Percentiles rank a stretch among this genome's conserved stretches.
Evolutionary conservation across 1,140 invertebrate species (phyloP).

Genomic region (Procambarus virginalis): DNA sequence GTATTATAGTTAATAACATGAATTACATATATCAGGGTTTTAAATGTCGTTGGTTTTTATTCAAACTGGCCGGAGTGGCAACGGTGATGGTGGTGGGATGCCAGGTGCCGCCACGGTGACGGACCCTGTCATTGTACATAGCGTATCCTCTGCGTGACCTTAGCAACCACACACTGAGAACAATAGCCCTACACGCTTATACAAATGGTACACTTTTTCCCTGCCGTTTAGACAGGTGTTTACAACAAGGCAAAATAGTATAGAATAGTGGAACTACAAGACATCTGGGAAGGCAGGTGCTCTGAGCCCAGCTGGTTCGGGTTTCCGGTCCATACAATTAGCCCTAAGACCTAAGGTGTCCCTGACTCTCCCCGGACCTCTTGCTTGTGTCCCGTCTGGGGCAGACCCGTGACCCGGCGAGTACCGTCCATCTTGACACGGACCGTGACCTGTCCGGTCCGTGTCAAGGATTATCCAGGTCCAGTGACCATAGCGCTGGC

Average conservation of each 20-base stretch:
- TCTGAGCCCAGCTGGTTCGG: neutral
- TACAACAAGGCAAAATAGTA: neutral
- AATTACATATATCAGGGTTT: too few species aligned
- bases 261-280: neutral
- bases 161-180: neutral
- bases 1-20: too few species aligned
- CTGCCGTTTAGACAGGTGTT: neutral
- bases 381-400: neutral
- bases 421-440: neutral
- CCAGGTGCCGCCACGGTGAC: conserved; percentile 8
- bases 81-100: neutral
- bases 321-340: conserved; percentile 24
- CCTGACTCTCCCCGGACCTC: too few species aligned
- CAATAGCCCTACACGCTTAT: neutral
- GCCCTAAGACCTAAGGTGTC: neutral
- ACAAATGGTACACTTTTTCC: neutral
- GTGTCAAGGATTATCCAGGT: neutral
- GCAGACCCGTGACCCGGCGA: neutral
- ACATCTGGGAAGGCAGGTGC: neutral
- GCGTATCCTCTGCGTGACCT: conserved; percentile 26
- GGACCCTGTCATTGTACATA: neutral
- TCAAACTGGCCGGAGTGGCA: neutral
- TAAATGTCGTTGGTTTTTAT: neutral
- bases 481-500: neutral
- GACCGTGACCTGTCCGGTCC: neutral